These are phyloP conservation scores for Platysteira castanea DNA, from an alignment of 2,113 vertebrate species.

Conservation along the genomic window DNA sequence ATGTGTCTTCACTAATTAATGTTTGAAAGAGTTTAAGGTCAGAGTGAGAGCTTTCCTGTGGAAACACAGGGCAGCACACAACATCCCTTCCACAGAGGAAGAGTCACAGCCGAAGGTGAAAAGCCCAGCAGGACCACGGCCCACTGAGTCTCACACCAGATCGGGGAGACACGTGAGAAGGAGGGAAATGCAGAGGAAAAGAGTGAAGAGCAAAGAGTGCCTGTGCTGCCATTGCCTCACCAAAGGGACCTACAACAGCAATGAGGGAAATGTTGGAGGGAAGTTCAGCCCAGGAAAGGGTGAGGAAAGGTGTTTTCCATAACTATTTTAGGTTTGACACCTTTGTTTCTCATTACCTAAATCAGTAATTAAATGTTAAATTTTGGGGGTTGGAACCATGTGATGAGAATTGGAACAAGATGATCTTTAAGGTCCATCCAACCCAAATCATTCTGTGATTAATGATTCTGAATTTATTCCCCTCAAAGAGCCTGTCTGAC, in stretches of 20 bases:
- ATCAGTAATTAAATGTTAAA: background rate
- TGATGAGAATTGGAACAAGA: background rate
- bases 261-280: background rate
- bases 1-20: background rate
- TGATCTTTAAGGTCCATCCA: background rate
- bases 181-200: background rate
- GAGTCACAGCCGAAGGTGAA: background rate
- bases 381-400: accelerated
- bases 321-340: background rate
- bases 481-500: background rate
- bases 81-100: background rate
- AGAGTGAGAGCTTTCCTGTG: background rate
- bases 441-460: background rate
- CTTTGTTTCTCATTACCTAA: background rate
- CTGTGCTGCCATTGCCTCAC: accelerated
- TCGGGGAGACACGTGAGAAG: background rate
- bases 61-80: background rate
- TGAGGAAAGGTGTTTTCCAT: background rate
- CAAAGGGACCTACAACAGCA: background rate
- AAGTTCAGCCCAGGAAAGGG: background rate
- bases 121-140: accelerated
- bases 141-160: accelerated
- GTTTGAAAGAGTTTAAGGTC: background rate
- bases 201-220: background rate
- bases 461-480: background rate